phyloP scores from a whole-genome alignment of 2,113 vertebrate species.

The Todiramphus saurophagus region DNA sequence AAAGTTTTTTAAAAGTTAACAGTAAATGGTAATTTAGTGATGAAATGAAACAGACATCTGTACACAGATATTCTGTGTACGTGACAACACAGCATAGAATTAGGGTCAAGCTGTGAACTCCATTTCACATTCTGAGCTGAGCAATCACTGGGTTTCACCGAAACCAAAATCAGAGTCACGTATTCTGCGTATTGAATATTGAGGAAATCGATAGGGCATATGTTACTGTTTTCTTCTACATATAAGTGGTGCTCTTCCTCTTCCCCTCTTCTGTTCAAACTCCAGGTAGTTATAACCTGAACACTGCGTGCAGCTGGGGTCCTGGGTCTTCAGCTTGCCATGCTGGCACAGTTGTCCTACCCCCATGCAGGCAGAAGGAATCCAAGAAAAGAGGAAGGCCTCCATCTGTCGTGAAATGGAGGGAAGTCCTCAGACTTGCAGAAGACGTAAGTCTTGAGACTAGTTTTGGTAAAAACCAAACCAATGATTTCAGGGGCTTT shows the following conservation, averaged over 20 bases:
- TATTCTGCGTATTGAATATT: no score
- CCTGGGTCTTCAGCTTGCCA: background rate
- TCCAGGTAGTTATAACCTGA: background rate
- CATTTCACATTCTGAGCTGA: background rate
- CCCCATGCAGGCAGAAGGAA: background rate
- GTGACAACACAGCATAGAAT: fast-evolving
- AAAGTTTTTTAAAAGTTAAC: background rate
- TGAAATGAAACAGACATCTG: background rate
- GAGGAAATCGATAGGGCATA: background rate
- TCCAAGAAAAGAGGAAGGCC: background rate
- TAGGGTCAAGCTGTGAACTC: background rate
- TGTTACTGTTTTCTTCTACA: background rate
- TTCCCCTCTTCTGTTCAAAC: background rate
- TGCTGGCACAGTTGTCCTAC: background rate
- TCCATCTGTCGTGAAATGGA: background rate
- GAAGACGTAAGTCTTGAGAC: background rate
- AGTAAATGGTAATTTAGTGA: background rate
- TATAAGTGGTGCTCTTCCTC: background rate
- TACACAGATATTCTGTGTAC: background rate
- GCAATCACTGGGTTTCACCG: background rate
- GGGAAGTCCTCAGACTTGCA: background rate
- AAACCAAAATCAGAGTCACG: background rate
- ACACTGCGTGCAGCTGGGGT: background rate
- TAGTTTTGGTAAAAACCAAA: background rate
- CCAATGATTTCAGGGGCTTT: background rate